These are phyloP conservation scores for Spodoptera picta DNA, from an alignment of 2,888 invertebrate genomes.

Conservation along the genomic window DNA sequence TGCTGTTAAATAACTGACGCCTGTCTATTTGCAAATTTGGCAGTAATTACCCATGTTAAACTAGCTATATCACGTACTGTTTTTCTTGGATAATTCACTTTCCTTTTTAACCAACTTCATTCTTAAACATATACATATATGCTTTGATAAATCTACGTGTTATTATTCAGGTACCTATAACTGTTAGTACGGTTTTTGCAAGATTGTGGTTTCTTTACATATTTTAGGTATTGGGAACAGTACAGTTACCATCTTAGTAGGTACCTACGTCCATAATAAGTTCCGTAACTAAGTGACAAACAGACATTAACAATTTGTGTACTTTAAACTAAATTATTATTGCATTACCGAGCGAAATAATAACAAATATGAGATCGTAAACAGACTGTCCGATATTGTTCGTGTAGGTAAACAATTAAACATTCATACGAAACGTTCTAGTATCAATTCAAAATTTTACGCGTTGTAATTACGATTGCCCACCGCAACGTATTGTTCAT, in stretches of 20 bases:
- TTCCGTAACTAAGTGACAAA: too few relatives aligned
- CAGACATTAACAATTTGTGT: too few relatives aligned
- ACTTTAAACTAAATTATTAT: too few relatives aligned
- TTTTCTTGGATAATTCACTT: slow-evolving; percentile 5
- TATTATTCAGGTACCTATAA: too few relatives aligned
- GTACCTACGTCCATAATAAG: too few relatives aligned
- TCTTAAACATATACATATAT: neutral
- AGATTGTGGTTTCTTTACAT: neutral
- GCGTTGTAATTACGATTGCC: slow-evolving; percentile 55
- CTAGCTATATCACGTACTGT: slow-evolving; percentile 10
- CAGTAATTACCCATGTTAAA: slow-evolving; percentile 33
- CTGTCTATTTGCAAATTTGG: slow-evolving; percentile 22
- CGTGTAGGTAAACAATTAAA: slow-evolving; percentile 10
- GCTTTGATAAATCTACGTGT: neutral
- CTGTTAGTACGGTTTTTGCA: slow-evolving; percentile 1
- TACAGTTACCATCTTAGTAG: too few relatives aligned
- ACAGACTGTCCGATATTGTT: slow-evolving; percentile 1
- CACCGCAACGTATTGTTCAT: slow-evolving; percentile 61
- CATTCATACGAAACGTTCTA: slow-evolving; percentile 26
- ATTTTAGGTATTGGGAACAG: too few relatives aligned
- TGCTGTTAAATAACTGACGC: slow-evolving; percentile 25
- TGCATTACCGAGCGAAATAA: too few relatives aligned
- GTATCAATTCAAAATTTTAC: slow-evolving; percentile 36
- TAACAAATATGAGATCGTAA: too few relatives aligned
- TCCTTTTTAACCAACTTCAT: slow-evolving; percentile 2